phyloP scores from a whole-genome alignment of 2,888 invertebrate species.

The Galerucella calmariensis region DNA sequence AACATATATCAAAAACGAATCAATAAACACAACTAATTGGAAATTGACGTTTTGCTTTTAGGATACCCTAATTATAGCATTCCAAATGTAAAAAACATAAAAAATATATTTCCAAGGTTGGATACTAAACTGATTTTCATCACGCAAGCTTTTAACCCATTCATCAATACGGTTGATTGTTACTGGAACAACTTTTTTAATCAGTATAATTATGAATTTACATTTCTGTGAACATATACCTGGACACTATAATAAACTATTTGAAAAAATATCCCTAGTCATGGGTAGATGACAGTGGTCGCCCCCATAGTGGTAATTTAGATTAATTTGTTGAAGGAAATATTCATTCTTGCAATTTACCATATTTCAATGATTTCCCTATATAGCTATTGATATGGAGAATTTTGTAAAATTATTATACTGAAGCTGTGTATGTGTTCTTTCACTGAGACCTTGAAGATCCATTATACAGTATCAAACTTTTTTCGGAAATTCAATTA shows the following conservation, averaged over 20 bases:
- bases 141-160: conserved; percentile 32
- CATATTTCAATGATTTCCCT: no score
- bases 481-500: no score
- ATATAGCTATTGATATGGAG: no score
- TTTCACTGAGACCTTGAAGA: no score
- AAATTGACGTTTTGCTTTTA: conserved; percentile 17
- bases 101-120: conserved; percentile 29
- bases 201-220: conserved; percentile 33
- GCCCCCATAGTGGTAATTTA: conserved; percentile 6
- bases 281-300: neutral
- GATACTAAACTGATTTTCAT: conserved; percentile 26
- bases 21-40: conserved; percentile 21
- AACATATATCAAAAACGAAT: neutral
- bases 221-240: conserved; percentile 17
- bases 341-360: no score
- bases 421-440: no score
- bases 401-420: no score
- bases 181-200: conserved; percentile 34
- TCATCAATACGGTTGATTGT: conserved; percentile 33
- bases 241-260: conserved; percentile 18
- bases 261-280: conserved; percentile 5
- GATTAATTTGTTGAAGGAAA: neutral
- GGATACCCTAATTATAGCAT: conserved; percentile 25
- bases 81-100: conserved; percentile 21
- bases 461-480: no score